Conservation (phyloP, 2,113 vertebrate genomes). For the Nymphicus hollandicus region DNA sequence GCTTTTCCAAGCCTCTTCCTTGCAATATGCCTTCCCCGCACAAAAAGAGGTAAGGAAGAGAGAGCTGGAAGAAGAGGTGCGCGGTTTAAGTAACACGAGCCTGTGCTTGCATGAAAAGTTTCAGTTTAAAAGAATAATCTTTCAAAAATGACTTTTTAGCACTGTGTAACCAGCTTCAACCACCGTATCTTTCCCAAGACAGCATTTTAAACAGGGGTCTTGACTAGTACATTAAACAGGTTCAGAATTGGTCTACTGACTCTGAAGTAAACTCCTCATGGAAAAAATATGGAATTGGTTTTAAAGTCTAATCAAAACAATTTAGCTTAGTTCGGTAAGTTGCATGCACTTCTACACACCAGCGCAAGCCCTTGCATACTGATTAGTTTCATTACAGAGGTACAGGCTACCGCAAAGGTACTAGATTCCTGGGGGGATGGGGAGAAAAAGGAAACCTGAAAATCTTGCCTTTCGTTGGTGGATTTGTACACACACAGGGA, state of each 20-base stretch:
- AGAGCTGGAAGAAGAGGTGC: background rate
- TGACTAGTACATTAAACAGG: background rate
- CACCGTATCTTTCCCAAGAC: background rate
- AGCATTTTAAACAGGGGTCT: background rate
- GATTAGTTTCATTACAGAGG: background rate
- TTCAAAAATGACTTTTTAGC: background rate
- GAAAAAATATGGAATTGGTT: background rate
- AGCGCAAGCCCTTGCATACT: background rate
- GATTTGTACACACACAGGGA: rapidly evolving
- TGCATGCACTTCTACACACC: background rate
- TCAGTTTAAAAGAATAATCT: background rate
- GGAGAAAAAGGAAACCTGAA: background rate
- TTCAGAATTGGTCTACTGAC: background rate
- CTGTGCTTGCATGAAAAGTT: background rate
- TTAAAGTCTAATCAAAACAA: background rate
- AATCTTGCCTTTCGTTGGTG: background rate
- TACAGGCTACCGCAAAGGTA: background rate
- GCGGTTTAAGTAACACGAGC: background rate
- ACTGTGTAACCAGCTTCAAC: background rate
- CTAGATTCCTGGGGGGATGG: background rate
- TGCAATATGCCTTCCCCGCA: rapidly evolving
- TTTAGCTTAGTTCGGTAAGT: background rate
- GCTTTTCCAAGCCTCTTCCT: background rate
- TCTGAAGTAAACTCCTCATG: background rate
- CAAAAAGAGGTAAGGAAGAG: background rate